phyloP scores from a whole-genome alignment of 2,797 vertebrate genomes.

The Notamacropus eugenii region DNA sequence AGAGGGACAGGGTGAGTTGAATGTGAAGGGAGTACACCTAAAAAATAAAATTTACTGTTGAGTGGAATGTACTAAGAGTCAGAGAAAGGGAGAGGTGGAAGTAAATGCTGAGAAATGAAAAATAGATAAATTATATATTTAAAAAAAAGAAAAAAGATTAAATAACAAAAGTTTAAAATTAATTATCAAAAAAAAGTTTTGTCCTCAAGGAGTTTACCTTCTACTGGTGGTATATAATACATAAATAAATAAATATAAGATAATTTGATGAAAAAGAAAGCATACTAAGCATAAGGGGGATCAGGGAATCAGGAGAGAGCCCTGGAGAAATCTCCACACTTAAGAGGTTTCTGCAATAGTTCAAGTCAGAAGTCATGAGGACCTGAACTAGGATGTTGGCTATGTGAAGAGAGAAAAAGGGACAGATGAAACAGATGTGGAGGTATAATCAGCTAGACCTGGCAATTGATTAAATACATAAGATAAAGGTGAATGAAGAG shows the following conservation, averaged over 20 bases:
- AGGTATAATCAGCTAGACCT: not conserved
- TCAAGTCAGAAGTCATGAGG: not conserved
- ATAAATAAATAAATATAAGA: not conserved
- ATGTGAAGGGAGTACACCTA: too few relatives aligned
- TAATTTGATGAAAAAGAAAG: not conserved
- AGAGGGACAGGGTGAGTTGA: too few relatives aligned
- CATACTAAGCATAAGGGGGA: not conserved
- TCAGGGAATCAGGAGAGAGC: not conserved
- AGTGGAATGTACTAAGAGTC: too few relatives aligned
- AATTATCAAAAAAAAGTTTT: not conserved
- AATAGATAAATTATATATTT: too few relatives aligned
- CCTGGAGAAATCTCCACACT: not conserved
- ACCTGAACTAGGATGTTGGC: not conserved
- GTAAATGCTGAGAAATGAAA: too few relatives aligned
- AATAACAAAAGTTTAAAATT: too few relatives aligned
- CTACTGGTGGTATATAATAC: not conserved
- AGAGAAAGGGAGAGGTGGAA: too few relatives aligned
- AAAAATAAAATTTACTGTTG: too few relatives aligned
- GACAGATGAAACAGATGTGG: not conserved
- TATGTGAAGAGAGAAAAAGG: not conserved
- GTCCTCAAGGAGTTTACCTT: not conserved
- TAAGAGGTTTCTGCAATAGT: not conserved
- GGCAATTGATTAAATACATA: not conserved
- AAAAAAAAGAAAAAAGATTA: too few relatives aligned
- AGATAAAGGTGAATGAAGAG: not conserved